These are phyloP conservation scores for Melanostoma mellinum DNA, from an alignment of 2,888 invertebrate species.

Conservation along the genomic window DNA sequence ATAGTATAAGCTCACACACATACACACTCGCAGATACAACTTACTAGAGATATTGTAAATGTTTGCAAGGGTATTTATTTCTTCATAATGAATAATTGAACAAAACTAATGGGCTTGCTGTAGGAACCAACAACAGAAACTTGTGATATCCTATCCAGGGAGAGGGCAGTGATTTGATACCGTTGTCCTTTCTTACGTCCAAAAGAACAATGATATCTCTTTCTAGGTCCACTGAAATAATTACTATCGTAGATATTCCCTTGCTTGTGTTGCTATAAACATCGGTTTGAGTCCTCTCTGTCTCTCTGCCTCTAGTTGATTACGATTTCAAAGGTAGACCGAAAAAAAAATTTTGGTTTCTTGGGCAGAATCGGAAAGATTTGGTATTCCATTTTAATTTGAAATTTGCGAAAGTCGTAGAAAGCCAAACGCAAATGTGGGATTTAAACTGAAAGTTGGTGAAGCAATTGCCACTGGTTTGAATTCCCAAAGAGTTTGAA, in stretches of 20 bases:
- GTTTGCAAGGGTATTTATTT: slow-evolving; percentile 54
- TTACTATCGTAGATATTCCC: not conserved
- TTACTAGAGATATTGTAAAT: slow-evolving; percentile 32
- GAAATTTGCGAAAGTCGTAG: too few relatives aligned
- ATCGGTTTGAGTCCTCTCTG: too few relatives aligned
- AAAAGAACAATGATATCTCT: not conserved
- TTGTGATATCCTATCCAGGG: slow-evolving; percentile 12
- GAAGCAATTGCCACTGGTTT: too few relatives aligned
- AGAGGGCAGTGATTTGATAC: slow-evolving; percentile 35
- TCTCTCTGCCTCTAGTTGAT: too few relatives aligned
- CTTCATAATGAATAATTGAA: slow-evolving; percentile 62
- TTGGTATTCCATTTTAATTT: too few relatives aligned
- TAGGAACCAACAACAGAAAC: slow-evolving; percentile 1
- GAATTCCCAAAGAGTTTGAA: too few relatives aligned
- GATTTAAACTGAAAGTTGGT: too few relatives aligned
- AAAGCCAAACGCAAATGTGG: too few relatives aligned
- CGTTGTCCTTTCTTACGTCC: slow-evolving; percentile 22
- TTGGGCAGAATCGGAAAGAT: too few relatives aligned
- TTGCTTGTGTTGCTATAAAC: too few relatives aligned
- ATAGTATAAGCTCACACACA: not conserved
- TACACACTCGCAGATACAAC: slow-evolving; percentile 1
- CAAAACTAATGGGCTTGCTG: slow-evolving; percentile 39
- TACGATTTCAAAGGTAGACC: too few relatives aligned
- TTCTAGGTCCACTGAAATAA: slow-evolving; percentile 1
- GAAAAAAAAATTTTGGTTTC: too few relatives aligned